phyloP scores from a whole-genome alignment of 2,888 invertebrate genomes.

The Rhimphoctona megacephalus region DNA sequence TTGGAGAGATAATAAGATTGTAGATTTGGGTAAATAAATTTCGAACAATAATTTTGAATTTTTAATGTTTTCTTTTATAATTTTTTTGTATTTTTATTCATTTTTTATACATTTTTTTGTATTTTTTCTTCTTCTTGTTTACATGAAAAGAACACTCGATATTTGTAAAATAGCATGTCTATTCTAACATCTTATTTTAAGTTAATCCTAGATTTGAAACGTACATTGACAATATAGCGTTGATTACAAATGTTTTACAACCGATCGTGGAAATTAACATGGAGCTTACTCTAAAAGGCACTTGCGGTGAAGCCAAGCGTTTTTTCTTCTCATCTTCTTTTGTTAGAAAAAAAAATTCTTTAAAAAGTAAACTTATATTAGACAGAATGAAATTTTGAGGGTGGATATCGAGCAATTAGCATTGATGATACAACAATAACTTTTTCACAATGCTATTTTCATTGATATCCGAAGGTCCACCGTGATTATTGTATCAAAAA shows the following conservation, averaged over 20 bases:
- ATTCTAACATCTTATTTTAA: constrained; percentile 77
- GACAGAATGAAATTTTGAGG: constrained; percentile 28
- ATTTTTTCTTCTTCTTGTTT: constrained; percentile 55
- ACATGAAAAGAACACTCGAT: constrained; percentile 71
- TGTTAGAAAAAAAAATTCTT: constrained; percentile 16
- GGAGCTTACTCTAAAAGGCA: constrained; percentile 74
- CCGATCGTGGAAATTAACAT: constrained; percentile 74
- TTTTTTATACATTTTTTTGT: constrained; percentile 51
- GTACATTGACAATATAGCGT: constrained; percentile 26
- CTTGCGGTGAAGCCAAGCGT: constrained; percentile 71
- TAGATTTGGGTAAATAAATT: not conserved
- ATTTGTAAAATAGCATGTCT: constrained; percentile 79
- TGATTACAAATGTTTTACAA: constrained; percentile 59
- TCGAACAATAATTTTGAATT: constrained; percentile 8
- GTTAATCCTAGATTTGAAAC: constrained; percentile 71
- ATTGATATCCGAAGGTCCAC: constrained; percentile 56
- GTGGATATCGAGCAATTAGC: constrained; percentile 45
- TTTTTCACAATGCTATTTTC: constrained; percentile 43
- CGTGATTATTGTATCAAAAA: constrained; percentile 48
- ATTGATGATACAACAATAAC: constrained; percentile 53
- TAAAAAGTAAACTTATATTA: not conserved
- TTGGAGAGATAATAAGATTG: not conserved
- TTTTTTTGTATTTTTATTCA: constrained; percentile 12
- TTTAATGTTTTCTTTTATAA: constrained; percentile 36
- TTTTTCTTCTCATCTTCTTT: constrained; percentile 39